Conservation (phyloP, 2,113 vertebrate genomes). For the Electrona antarctica region DNA sequence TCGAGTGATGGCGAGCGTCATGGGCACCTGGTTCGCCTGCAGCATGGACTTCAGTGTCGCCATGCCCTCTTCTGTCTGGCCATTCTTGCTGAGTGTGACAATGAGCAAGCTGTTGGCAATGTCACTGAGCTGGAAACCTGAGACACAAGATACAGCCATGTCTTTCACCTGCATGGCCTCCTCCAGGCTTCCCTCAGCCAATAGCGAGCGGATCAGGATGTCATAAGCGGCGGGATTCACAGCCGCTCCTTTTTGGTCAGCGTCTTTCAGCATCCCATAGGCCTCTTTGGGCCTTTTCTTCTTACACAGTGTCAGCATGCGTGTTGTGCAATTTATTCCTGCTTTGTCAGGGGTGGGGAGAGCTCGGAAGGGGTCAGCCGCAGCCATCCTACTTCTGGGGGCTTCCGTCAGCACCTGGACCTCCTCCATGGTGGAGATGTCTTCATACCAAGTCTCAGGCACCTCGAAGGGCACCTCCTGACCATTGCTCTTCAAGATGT, state of each 20-base stretch:
- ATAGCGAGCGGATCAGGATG: constrained; percentile 75
- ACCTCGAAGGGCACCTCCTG: constrained; percentile 89
- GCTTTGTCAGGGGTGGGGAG: constrained; percentile 61
- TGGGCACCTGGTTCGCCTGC: constrained; percentile 70
- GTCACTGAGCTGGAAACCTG: constrained; percentile 85
- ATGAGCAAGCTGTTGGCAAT: constrained; percentile 88
- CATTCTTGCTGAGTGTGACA: constrained; percentile 88
- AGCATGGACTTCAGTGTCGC: constrained; percentile 74
- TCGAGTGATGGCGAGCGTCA: constrained; percentile 60
- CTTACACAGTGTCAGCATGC: constrained; percentile 77
- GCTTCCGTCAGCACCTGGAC: neutral
- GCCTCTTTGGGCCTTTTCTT: constrained; percentile 78
- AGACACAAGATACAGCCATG: constrained; percentile 83
- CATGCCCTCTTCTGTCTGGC: constrained; percentile 85
- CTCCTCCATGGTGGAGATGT: constrained; percentile 10
- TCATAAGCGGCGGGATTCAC: constrained; percentile 63
- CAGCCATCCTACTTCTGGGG: neutral
- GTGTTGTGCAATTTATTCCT: too few relatives aligned
- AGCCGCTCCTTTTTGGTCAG: constrained; percentile 40
- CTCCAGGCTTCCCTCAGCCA: constrained; percentile 68
- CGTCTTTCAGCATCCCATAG: constrained; percentile 69
- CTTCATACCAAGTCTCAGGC: constrained; percentile 80
- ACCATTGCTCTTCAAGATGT: constrained; percentile 82
- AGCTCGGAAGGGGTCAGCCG: too few relatives aligned
- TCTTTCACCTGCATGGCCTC: constrained; percentile 81